Percentiles rank a stretch among this genome's conserved stretches.
Conservation (phyloP, 2,888 invertebrate species). For the Fragum fragum region DNA sequence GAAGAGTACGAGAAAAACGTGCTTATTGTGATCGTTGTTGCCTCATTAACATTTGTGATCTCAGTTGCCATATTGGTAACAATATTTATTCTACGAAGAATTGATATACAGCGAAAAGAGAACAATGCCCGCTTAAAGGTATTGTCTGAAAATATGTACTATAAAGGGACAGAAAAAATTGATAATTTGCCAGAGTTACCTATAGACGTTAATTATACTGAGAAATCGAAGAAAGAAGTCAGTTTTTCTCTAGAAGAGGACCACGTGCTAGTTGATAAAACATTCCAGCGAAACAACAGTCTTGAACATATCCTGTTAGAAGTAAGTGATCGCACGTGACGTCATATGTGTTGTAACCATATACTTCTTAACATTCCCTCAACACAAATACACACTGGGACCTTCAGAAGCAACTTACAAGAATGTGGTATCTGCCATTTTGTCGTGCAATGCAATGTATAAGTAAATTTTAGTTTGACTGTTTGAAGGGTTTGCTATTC, state of each 20-base stretch:
- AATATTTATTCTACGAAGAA: constrained; percentile 69
- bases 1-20: constrained; percentile 59
- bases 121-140: constrained; percentile 54
- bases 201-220: constrained; percentile 56
- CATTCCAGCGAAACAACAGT: constrained; percentile 53
- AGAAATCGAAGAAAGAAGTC: constrained; percentile 72
- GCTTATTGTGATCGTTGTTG: constrained; percentile 67
- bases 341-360: not conserved
- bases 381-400: no score
- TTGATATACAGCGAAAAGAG: constrained; percentile 56
- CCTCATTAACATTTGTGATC: constrained; percentile 66
- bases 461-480: no score
- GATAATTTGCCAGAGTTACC: constrained; percentile 67
- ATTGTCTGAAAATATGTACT: constrained; percentile 62
- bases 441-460: no score
- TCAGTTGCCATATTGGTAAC: constrained; percentile 69
- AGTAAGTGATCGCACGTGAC: constrained; percentile 33
- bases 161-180: constrained; percentile 62
- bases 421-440: no score
- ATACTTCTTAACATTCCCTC: not conserved
- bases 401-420: no score
- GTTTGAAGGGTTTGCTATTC: no score
- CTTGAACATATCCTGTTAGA: constrained; percentile 59
- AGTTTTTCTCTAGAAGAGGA: constrained; percentile 68
- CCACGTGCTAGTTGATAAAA: constrained; percentile 26